phyloP scores from a whole-genome alignment of 1,140 invertebrate species.

The Lepidurus arcticus region DNA sequence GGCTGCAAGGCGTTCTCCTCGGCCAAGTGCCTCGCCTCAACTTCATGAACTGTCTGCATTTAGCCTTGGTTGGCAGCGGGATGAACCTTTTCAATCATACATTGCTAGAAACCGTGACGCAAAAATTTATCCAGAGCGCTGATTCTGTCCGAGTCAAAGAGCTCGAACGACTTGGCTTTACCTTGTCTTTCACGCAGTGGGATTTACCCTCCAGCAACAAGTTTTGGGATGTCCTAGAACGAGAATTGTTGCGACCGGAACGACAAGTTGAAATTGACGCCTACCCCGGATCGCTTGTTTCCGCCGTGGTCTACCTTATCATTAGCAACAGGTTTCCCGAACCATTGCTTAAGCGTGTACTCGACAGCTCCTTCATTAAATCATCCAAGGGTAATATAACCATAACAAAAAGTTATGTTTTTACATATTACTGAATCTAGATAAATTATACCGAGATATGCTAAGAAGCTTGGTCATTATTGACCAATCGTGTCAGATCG shows the following conservation, averaged over 20 bases:
- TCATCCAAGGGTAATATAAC: neutral
- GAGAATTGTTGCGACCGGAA: neutral
- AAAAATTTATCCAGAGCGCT: neutral
- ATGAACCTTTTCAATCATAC: neutral
- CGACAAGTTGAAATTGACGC: conserved; percentile 14
- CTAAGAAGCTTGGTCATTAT: neutral
- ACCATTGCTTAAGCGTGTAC: neutral
- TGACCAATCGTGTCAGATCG: neutral
- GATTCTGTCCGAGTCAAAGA: neutral
- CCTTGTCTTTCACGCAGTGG: neutral
- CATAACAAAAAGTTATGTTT: neutral
- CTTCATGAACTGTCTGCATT: neutral
- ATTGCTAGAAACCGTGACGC: neutral
- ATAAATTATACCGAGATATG: neutral
- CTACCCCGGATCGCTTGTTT: neutral
- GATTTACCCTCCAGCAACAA: neutral
- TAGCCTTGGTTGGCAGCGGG: neutral
- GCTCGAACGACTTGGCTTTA: neutral
- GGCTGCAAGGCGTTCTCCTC: neutral
- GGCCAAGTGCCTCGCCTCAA: neutral
- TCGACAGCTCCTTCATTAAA: neutral
- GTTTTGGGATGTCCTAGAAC: neutral
- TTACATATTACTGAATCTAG: neutral
- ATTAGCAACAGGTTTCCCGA: neutral
- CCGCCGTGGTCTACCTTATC: neutral